Evolutionary conservation across 2,113 vertebrate genomes (phyloP).

Genomic region (Rhinichthys klamathensis): DNA sequence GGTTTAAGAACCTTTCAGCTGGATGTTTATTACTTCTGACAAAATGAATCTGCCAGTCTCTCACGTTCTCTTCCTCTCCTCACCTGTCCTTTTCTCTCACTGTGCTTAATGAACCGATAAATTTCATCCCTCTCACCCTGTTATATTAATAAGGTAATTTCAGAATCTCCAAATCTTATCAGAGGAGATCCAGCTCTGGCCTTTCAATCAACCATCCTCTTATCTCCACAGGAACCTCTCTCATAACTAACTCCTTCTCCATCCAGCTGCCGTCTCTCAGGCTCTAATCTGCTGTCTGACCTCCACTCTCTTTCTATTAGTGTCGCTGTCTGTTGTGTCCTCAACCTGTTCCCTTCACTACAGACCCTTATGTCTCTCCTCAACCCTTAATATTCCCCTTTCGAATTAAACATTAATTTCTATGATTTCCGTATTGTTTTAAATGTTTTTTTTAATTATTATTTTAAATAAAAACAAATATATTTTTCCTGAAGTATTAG

Average conservation of each 20-base stretch:
- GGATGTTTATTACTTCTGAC: constrained; percentile 38
- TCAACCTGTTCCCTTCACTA: constrained; percentile 8
- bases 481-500: background rate
- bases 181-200: constrained; percentile 7
- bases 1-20: constrained; percentile 5
- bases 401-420: background rate
- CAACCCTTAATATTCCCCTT: background rate
- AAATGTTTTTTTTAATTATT: background rate
- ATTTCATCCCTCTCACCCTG: constrained; percentile 12
- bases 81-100: constrained; percentile 20
- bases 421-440: background rate
- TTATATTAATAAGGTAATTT: constrained; percentile 47
- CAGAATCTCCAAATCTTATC: constrained; percentile 31
- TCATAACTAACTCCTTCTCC: constrained; percentile 35
- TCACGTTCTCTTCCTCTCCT: background rate
- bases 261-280: constrained; percentile 33
- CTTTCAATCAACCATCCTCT: constrained; percentile 33
- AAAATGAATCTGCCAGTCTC: constrained; percentile 34
- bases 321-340: background rate
- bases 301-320: constrained; percentile 16
- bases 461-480: background rate
- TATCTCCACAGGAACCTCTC: constrained; percentile 33
- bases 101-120: constrained; percentile 33
- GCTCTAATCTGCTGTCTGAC: constrained; percentile 26
- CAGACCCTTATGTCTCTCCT: background rate